phyloP scores from a whole-genome alignment of 53 echinoderm and acorn worm species.

The Stichopus horrens region DNA sequence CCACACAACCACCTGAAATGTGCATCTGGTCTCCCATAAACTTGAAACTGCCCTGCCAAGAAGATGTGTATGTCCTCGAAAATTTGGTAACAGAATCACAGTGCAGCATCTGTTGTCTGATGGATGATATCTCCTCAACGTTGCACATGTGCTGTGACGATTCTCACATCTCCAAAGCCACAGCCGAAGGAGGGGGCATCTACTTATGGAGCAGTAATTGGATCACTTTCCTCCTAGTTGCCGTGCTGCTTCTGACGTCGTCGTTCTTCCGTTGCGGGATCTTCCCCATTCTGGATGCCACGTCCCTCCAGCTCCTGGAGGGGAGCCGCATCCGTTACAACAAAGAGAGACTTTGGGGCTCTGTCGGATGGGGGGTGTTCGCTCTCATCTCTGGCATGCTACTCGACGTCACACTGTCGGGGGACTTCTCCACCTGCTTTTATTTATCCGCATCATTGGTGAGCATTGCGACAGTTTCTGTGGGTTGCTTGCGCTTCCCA shows the following conservation, averaged over 20 bases:
- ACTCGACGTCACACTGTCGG: slow-evolving; percentile 57
- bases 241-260: slow-evolving; percentile 62
- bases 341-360: slow-evolving; percentile 78
- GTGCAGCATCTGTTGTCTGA: slow-evolving; percentile 19
- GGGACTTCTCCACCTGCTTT: slow-evolving; percentile 65
- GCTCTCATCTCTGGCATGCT: slow-evolving; percentile 65
- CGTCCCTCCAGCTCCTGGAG: slow-evolving; percentile 71
- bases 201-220: slow-evolving; percentile 11
- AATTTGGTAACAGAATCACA: background rate
- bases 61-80: background rate
- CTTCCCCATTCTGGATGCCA: slow-evolving; percentile 82
- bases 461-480: slow-evolving; percentile 45
- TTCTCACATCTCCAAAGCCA: background rate
- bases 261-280: slow-evolving; percentile 77
- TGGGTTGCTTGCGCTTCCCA: slow-evolving; percentile 58
- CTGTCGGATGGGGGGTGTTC: slow-evolving; percentile 71
- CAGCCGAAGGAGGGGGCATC: background rate
- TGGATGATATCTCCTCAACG: background rate
- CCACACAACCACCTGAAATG: background rate
- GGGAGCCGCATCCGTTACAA: slow-evolving; percentile 65
- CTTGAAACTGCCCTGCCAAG: background rate
- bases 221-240: slow-evolving; percentile 66
- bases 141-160: slow-evolving; percentile 7
- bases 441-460: slow-evolving; percentile 56
- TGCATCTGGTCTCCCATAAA: background rate